phyloP scores from a whole-genome alignment of 1,140 invertebrate genomes.

The Saccostrea echinata region DNA sequence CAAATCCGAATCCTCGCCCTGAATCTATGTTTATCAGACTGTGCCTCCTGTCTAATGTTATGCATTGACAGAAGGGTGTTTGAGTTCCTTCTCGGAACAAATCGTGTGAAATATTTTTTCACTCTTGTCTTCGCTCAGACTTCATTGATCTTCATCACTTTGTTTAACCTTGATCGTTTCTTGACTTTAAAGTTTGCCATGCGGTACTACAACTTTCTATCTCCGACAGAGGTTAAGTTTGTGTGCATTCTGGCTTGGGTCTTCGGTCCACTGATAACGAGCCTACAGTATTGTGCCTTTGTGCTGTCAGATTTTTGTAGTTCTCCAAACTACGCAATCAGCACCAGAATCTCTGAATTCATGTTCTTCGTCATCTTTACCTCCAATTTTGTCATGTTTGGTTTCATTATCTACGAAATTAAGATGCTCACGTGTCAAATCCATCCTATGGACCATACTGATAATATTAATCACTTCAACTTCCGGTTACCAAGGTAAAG shows the following conservation, averaged over 20 bases:
- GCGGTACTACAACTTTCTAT: not conserved
- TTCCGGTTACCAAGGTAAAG: not conserved
- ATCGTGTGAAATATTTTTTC: not conserved
- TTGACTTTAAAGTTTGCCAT: not conserved
- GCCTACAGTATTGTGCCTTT: not conserved
- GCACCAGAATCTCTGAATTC: not conserved
- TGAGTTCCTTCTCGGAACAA: not conserved
- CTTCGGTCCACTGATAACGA: not conserved
- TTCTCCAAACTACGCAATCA: not conserved
- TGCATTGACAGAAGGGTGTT: conserved; percentile 1
- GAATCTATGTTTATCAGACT: not conserved
- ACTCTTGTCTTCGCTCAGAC: not conserved
- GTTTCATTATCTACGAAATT: not conserved
- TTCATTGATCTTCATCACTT: not conserved
- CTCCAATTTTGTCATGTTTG: not conserved
- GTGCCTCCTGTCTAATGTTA: not conserved
- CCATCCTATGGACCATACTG: not conserved
- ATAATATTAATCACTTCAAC: not conserved
- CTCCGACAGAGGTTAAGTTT: not conserved
- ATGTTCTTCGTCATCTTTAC: not conserved
- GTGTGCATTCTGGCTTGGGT: not conserved
- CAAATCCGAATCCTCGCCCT: not conserved
- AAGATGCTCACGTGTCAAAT: not conserved
- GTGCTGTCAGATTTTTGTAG: not conserved
- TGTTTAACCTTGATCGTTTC: not conserved